Evolutionary conservation across 2,888 invertebrate species (phyloP).

Genomic region (Griposia aprilina): DNA sequence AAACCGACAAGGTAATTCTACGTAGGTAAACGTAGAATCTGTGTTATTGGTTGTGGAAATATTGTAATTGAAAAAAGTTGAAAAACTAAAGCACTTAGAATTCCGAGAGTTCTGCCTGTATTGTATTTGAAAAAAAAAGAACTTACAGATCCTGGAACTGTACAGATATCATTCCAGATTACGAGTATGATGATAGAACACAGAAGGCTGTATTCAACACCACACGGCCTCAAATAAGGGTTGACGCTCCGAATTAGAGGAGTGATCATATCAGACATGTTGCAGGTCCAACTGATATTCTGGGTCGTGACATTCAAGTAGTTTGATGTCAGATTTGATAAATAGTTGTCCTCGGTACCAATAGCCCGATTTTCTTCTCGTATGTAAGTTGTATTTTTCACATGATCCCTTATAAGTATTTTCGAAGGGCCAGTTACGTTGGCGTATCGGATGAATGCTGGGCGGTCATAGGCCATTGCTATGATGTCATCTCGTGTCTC

Average conservation of each 20-base stretch:
- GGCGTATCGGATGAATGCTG: slow-evolving; percentile 80
- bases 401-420: slow-evolving; percentile 72
- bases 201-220: slow-evolving; percentile 95
- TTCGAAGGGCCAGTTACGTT: slow-evolving; percentile 80
- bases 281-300: slow-evolving; percentile 82
- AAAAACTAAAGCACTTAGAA: not conserved
- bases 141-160: slow-evolving; percentile 88
- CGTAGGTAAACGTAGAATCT: not conserved
- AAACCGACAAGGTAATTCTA: slow-evolving; percentile 8
- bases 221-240: slow-evolving; percentile 95
- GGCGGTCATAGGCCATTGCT: slow-evolving; percentile 82
- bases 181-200: slow-evolving; percentile 95
- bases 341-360: slow-evolving; percentile 57
- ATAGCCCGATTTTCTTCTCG: slow-evolving; percentile 57
- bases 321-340: slow-evolving; percentile 65
- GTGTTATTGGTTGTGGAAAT: not conserved
- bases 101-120: not conserved
- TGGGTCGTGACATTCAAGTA: slow-evolving; percentile 71
- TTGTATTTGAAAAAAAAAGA: not conserved
- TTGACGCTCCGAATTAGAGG: slow-evolving; percentile 92
- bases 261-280: slow-evolving; percentile 90
- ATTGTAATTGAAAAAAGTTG: not conserved
- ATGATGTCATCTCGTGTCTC: slow-evolving; percentile 97
- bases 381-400: slow-evolving; percentile 75
- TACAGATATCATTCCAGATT: slow-evolving; percentile 94